A percentile compares a stretch with the other conserved stretches of the same genome.
These are phyloP conservation scores for Bolborhynchus lineola DNA, from an alignment of 2,113 vertebrate genomes.

Conservation along the genomic window DNA sequence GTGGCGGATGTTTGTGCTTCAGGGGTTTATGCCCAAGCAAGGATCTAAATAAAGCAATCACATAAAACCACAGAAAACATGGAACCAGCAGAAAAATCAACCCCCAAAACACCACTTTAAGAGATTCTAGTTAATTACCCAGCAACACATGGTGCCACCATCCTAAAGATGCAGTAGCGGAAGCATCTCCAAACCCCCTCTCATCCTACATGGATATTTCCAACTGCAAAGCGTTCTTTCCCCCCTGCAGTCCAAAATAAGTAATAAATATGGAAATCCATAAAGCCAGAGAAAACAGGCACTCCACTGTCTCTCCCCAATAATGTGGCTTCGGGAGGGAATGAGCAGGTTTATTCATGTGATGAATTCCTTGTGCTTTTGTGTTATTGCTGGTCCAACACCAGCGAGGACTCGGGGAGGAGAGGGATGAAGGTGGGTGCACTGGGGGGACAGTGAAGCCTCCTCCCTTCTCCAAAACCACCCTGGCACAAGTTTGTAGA, in stretches of 20 bases:
- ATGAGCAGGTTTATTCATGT: conserved; percentile 27
- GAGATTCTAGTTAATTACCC: neutral
- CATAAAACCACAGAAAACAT: neutral
- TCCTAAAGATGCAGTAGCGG: neutral
- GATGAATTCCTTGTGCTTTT: neutral
- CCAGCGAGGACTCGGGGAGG: accelerated
- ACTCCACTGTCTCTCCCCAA: neutral
- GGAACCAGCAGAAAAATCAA: neutral
- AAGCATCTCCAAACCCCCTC: neutral
- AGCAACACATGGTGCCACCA: neutral
- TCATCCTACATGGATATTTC: conserved; percentile 3
- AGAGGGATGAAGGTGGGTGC: neutral
- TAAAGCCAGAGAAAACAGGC: conserved; percentile 30
- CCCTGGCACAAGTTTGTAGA: no score
- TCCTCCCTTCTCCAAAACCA: neutral
- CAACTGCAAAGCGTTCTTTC: neutral
- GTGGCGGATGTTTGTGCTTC: neutral
- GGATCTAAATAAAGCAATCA: neutral
- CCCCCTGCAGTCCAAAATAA: neutral
- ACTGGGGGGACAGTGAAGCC: neutral
- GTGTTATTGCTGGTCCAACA: neutral
- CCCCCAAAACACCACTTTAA: neutral
- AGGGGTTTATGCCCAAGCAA: neutral
- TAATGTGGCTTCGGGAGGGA: neutral
- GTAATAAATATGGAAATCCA: conserved; percentile 77